phyloP scores from a whole-genome alignment of 2,888 invertebrate genomes.

The Romanomermis culicivorax region DNA sequence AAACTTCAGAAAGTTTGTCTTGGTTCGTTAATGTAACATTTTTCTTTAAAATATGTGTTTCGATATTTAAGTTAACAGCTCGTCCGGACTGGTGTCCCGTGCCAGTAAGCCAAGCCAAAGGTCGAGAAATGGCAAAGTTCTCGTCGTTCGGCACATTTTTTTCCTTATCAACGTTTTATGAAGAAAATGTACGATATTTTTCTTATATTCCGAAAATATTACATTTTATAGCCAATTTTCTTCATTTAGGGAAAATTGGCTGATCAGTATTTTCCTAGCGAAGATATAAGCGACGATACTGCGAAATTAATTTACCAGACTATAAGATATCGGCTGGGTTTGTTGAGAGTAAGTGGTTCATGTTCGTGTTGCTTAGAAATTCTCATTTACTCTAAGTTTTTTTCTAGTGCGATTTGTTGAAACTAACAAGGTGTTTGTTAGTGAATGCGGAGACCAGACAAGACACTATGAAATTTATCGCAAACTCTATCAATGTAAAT shows the following conservation, averaged over 20 bases:
- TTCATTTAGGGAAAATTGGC: conserved; percentile 45
- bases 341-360: conserved; percentile 39
- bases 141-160: conserved; percentile 79
- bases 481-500: conserved; percentile 53
- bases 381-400: too few species aligned
- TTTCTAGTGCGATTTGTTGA: conserved; percentile 45
- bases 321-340: conserved; percentile 56
- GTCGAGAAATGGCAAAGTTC: conserved; percentile 60
- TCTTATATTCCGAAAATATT: background rate
- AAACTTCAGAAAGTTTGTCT: conserved; percentile 28
- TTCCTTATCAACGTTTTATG: conserved; percentile 69
- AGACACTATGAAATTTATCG: conserved; percentile 53
- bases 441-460: conserved; percentile 59
- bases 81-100: conserved; percentile 50
- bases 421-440: conserved; percentile 58
- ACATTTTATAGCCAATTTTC: background rate
- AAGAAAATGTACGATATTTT: conserved; percentile 47
- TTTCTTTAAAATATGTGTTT: too few species aligned
- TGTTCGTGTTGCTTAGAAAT: conserved; percentile 2
- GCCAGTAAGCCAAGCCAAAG: conserved; percentile 49
- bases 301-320: conserved; percentile 39
- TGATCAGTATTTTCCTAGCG: conserved; percentile 44
- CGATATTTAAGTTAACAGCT: too few species aligned
- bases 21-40: too few species aligned
- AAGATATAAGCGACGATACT: conserved; percentile 26